Evolutionary conservation across 2,888 invertebrate genomes (phyloP).

Genomic region (Plagodis dolabraria): DNA sequence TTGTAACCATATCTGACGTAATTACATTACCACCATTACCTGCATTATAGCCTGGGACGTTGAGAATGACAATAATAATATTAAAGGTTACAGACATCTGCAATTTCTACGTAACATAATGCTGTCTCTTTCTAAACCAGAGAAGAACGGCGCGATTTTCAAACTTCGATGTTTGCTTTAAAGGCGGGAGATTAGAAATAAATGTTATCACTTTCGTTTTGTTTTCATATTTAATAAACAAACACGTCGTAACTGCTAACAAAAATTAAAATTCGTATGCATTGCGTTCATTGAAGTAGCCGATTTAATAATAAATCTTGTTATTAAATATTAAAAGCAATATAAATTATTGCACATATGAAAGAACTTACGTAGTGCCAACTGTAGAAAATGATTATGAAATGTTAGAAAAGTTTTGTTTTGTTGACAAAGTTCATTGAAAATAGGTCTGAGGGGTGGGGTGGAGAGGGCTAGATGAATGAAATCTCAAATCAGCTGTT

Average conservation of each 20-base stretch:
- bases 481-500: no score
- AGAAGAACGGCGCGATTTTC: conserved; percentile 60
- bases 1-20: no score
- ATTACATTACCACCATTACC: no score
- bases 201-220: conserved; percentile 10
- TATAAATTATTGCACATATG: no score
- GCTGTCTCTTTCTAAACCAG: conserved; percentile 62
- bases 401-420: conserved; percentile 25
- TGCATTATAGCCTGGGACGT: no score
- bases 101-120: conserved; percentile 37
- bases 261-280: no score
- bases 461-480: no score
- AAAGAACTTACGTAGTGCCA: conserved; percentile 6
- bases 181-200: conserved; percentile 52
- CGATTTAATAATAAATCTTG: no score
- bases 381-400: conserved; percentile 3
- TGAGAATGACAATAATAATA: background rate
- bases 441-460: background rate
- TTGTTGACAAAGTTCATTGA: conserved; percentile 18
- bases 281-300: no score
- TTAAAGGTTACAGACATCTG: conserved; percentile 45
- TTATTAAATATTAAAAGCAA: no score
- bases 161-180: conserved; percentile 57
- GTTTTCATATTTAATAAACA: background rate
- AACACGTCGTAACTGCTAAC: background rate